A percentile compares a stretch with the other conserved stretches of the same genome.
Conservation (phyloP, 1,140 invertebrate species). For the Melitaea cinxia region DNA sequence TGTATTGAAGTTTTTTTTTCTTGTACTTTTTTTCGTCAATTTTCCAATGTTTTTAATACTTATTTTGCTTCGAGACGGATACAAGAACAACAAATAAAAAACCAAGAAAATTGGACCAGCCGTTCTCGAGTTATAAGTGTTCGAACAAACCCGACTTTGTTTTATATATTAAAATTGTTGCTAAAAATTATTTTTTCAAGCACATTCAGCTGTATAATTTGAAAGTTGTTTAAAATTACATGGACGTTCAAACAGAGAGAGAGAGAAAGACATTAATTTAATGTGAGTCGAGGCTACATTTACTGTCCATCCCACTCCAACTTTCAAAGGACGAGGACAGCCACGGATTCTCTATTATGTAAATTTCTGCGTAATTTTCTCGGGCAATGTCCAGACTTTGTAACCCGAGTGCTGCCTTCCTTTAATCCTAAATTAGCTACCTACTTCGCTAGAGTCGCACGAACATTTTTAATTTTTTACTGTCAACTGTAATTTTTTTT, state of each 20-base stretch:
- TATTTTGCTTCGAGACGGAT: no score
- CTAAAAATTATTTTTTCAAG: background rate
- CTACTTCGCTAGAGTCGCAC: background rate
- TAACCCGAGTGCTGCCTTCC: background rate
- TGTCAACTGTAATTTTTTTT: background rate
- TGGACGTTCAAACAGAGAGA: constrained; percentile 13
- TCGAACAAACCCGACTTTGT: no score
- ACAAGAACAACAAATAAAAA: no score
- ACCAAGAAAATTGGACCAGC: no score
- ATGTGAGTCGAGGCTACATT: constrained; percentile 43
- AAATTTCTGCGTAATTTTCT: constrained; percentile 76
- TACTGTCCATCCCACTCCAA: constrained; percentile 33
- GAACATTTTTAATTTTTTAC: background rate
- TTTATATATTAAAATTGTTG: no score
- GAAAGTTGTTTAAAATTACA: constrained; percentile 10
- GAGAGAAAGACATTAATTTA: constrained; percentile 28
- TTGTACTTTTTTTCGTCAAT: no score
- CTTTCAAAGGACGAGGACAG: constrained; percentile 73
- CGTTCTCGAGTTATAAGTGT: no score
- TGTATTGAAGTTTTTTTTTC: no score
- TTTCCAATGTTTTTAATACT: no score
- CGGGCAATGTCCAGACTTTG: constrained; percentile 33
- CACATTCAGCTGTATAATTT: background rate
- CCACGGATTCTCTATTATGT: constrained; percentile 79
- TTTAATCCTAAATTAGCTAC: constrained; percentile 1